Percentiles rank a stretch among this genome's conserved stretches.
phyloP scores from a whole-genome alignment of 2,797 vertebrate genomes.

The Pseudochaenichthys georgianus region DNA sequence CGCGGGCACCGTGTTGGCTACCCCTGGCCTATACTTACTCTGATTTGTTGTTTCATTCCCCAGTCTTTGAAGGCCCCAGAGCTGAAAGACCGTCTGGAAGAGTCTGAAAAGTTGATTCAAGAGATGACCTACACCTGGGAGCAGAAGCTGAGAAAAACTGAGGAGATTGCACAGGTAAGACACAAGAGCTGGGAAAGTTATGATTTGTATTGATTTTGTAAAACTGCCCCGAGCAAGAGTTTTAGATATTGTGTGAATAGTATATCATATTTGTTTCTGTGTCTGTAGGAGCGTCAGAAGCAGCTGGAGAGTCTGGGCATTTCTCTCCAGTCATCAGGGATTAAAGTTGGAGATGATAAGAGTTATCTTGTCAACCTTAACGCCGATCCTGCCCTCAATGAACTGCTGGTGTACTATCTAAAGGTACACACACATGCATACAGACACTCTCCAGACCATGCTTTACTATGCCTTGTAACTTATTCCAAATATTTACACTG shows the following conservation, averaged over 20 bases:
- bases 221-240: neutral
- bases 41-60: neutral
- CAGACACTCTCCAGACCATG: neutral
- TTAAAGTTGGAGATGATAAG: conserved; percentile 97
- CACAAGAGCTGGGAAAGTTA: neutral
- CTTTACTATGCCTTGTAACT: neutral
- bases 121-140: conserved; percentile 94
- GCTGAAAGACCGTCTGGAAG: conserved; percentile 88
- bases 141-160: conserved; percentile 91
- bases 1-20: no score
- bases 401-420: conserved; percentile 97
- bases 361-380: conserved; percentile 98
- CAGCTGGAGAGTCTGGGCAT: conserved; percentile 97
- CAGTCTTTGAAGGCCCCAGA: conserved; percentile 82
- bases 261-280: neutral
- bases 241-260: neutral
- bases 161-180: conserved; percentile 92
- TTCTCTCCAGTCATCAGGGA: conserved; percentile 97
- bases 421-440: conserved; percentile 85
- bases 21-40: neutral
- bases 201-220: neutral
- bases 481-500: conserved; percentile 6
- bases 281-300: conserved; percentile 93
- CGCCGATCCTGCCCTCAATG: conserved; percentile 97
- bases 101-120: conserved; percentile 92